These are phyloP conservation scores for Phylloscopus trochilus DNA, from an alignment of 2,113 vertebrate genomes.

Conservation along the genomic window DNA sequence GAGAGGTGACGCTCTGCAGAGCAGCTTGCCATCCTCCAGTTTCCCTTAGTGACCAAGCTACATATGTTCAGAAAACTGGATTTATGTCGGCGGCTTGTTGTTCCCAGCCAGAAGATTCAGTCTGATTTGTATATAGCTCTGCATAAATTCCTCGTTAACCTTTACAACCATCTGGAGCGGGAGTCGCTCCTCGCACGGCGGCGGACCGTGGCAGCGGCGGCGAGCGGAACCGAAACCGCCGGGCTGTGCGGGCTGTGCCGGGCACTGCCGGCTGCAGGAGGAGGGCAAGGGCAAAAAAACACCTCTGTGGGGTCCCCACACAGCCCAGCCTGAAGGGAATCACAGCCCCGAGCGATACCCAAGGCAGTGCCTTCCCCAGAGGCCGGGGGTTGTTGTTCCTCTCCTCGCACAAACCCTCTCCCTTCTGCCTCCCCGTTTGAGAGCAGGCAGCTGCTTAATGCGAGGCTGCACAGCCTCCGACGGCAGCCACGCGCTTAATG, in stretches of 20 bases:
- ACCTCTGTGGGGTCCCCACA: not conserved
- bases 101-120: slow-evolving; percentile 51
- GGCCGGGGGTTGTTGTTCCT: not conserved
- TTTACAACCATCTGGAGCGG: slow-evolving; percentile 64
- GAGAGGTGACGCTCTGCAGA: slow-evolving; percentile 6
- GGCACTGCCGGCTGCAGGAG: not conserved
- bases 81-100: slow-evolving; percentile 58
- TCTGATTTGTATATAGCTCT: slow-evolving; percentile 54
- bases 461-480: slow-evolving; percentile 68
- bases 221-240: not conserved
- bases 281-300: not conserved
- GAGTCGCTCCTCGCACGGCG: slow-evolving; percentile 23
- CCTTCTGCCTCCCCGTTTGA: slow-evolving; percentile 50
- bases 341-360: not conserved
- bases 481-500: slow-evolving; percentile 72
- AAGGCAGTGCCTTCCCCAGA: not conserved
- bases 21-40: slow-evolving; percentile 53
- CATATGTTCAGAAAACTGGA: slow-evolving; percentile 64
- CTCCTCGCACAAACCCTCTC: not conserved
- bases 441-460: slow-evolving; percentile 63
- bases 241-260: slow-evolving; percentile 2
- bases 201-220: not conserved
- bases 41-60: slow-evolving; percentile 62
- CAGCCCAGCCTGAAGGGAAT: not conserved
- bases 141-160: slow-evolving; percentile 64